A percentile compares a stretch with the other conserved stretches of the same genome.
These are phyloP conservation scores for Fregata magnificens DNA, from an alignment of 2,113 vertebrate species.

Conservation along the genomic window DNA sequence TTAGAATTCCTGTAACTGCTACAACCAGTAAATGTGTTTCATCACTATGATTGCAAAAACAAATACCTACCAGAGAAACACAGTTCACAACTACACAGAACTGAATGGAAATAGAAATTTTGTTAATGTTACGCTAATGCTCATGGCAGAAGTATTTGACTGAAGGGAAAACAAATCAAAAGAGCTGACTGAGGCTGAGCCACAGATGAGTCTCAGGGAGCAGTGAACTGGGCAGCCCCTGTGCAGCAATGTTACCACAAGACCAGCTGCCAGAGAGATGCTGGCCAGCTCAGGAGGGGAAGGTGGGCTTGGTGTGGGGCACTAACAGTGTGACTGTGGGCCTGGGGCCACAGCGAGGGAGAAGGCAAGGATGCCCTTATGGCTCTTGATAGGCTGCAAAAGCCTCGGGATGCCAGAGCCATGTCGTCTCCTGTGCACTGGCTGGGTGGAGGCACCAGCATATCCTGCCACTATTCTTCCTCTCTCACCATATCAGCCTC, in stretches of 20 bases:
- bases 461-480: neutral
- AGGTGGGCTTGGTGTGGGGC: neutral
- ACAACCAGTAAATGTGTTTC: conserved; percentile 55
- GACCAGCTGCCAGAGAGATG: neutral
- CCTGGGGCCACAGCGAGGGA: neutral
- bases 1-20: conserved; percentile 63
- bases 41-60: conserved; percentile 56
- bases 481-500: neutral
- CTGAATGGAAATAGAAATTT: conserved; percentile 31
- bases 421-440: neutral
- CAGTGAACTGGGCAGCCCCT: neutral
- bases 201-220: neutral
- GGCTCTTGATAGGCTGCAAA: neutral
- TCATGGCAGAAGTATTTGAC: neutral
- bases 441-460: neutral
- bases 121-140: neutral
- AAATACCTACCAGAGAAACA: conserved; percentile 53
- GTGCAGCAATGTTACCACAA: neutral
- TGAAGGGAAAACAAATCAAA: neutral
- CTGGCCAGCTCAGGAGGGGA: neutral
- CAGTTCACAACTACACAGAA: conserved; percentile 13
- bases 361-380: neutral
- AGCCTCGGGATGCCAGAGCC: neutral
- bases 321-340: neutral
- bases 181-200: neutral